Percentiles rank a stretch among this genome's conserved stretches.
These are phyloP conservation scores for Trachelipus rathkii DNA, from an alignment of 1,140 invertebrate species.

Conservation along the genomic window DNA sequence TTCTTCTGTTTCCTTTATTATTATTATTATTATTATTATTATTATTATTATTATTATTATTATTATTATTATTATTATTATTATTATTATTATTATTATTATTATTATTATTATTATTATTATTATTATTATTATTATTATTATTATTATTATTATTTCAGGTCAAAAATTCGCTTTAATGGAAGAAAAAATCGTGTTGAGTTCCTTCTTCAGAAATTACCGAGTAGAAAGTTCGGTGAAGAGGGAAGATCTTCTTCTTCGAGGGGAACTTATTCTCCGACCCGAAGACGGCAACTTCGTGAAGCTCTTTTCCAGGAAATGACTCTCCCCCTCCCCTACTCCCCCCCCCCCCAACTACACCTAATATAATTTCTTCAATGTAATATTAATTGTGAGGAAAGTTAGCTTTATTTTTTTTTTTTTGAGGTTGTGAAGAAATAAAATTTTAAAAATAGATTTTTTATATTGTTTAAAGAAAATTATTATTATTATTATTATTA, in stretches of 20 bases:
- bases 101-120: too few species aligned
- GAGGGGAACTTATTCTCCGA: slow-evolving; percentile 33
- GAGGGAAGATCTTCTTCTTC: slow-evolving; percentile 30
- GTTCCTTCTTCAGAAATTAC: slow-evolving; percentile 79
- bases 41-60: too few species aligned
- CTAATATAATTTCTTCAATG: not conserved
- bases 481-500: too few species aligned
- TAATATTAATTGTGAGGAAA: not conserved
- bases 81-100: too few species aligned
- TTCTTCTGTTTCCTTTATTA: too few species aligned
- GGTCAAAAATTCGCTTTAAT: slow-evolving; percentile 77
- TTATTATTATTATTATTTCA: not conserved
- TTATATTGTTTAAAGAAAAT: too few species aligned
- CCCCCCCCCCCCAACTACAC: not conserved
- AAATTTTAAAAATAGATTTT: too few species aligned
- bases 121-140: not conserved
- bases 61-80: too few species aligned
- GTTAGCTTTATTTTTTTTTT: too few species aligned
- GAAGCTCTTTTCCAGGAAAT: slow-evolving; percentile 26
- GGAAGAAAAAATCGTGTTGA: slow-evolving; percentile 79
- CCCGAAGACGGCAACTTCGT: slow-evolving; percentile 32
- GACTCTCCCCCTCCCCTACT: too few species aligned
- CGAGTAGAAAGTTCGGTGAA: slow-evolving; percentile 54
- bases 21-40: too few species aligned
- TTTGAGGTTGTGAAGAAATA: too few species aligned